A percentile compares a stretch with the other conserved stretches of the same genome.
These are phyloP conservation scores for Drosophila ogumai DNA, from an alignment of 1,140 invertebrate species.

Conservation along the genomic window DNA sequence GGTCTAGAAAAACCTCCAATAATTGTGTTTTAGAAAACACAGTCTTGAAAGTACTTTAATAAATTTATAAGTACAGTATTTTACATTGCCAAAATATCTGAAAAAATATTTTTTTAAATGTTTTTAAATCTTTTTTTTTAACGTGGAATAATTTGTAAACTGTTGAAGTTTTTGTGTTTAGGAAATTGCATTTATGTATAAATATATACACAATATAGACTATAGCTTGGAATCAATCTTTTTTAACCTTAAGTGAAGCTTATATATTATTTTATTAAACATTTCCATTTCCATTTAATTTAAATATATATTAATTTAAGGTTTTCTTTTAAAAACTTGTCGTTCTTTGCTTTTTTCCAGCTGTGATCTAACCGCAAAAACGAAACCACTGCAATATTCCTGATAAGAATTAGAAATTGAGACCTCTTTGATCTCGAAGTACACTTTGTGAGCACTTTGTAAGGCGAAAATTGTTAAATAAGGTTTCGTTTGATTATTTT, in stretches of 20 bases:
- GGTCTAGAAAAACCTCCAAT: neutral
- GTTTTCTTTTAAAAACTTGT: neutral
- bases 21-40: neutral
- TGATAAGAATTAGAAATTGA: constrained; percentile 39
- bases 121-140: no score
- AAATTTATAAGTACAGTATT: neutral
- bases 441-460: constrained; percentile 13
- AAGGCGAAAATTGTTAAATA: constrained; percentile 5
- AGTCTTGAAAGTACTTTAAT: neutral
- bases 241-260: no score
- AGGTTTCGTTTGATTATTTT: constrained; percentile 4
- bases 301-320: neutral
- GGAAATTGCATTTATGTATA: no score
- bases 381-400: constrained; percentile 6
- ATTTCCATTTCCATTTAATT: neutral
- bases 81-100: no score
- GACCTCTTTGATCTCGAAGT: constrained; percentile 1
- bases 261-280: neutral
- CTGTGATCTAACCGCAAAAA: neutral
- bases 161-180: no score
- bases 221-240: no score
- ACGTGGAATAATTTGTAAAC: no score
- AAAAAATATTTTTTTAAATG: no score
- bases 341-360: neutral
- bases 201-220: no score